These are phyloP conservation scores for Perodicticus potto DNA, from an alignment of 2,797 vertebrate species.

Conservation along the genomic window DNA sequence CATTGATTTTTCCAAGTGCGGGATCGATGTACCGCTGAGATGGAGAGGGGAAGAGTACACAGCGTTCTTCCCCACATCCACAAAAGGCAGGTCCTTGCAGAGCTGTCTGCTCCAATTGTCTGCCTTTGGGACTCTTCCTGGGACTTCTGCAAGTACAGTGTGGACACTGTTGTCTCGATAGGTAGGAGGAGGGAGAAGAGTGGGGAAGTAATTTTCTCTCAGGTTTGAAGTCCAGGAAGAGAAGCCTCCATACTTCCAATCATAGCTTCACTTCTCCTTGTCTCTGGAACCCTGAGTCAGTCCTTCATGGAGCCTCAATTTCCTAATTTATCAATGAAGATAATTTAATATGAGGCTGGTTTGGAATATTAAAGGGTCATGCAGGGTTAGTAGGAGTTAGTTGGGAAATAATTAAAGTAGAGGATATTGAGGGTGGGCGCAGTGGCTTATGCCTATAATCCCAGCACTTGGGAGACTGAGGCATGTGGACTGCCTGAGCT, in stretches of 20 bases:
- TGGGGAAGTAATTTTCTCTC: neutral
- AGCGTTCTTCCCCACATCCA: neutral
- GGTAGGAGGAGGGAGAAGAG: neutral
- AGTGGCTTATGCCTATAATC: no score
- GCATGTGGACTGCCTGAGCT: no score
- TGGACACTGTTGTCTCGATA: neutral
- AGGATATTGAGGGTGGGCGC: no score
- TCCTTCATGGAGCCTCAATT: neutral
- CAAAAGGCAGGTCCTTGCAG: neutral
- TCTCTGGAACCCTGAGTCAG: neutral
- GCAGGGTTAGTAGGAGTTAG: neutral
- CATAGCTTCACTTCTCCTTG: neutral
- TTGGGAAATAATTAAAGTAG: neutral
- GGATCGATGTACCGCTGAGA: conserved; percentile 18
- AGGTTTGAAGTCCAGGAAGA: neutral
- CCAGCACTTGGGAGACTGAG: no score
- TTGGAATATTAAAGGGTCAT: neutral
- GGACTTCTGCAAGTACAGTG: neutral
- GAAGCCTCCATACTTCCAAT: neutral
- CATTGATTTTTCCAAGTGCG: conserved; percentile 70
- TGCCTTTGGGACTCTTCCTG: neutral
- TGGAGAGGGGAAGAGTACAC: neutral
- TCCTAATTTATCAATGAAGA: neutral
- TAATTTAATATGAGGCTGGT: neutral
- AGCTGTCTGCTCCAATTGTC: neutral